phyloP scores from a whole-genome alignment of 2,888 invertebrate species.

The Coronaproctus castanopsis region DNA sequence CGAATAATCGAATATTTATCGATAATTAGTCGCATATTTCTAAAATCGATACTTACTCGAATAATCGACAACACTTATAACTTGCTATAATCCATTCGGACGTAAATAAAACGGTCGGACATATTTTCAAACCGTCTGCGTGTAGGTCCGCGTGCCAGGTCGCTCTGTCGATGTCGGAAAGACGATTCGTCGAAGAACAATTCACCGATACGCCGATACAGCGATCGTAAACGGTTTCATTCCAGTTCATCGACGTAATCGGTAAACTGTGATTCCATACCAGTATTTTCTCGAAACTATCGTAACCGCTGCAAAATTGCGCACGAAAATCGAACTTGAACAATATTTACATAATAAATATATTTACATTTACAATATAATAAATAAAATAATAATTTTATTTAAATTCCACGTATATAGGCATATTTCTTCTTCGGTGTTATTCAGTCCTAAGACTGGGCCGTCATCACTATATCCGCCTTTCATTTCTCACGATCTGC shows the following conservation, averaged over 20 bases:
- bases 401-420: too few species aligned
- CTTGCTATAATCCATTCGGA: slow-evolving; percentile 31
- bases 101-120: slow-evolving; percentile 46
- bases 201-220: slow-evolving; percentile 13
- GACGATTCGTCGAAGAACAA: slow-evolving; percentile 11
- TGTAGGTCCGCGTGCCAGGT: slow-evolving; percentile 36
- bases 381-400: too few species aligned
- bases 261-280: slow-evolving; percentile 3
- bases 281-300: not conserved
- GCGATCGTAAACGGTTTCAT: not conserved
- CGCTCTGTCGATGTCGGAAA: not conserved
- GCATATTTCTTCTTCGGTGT: too few species aligned
- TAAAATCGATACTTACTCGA: too few species aligned
- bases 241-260: not conserved
- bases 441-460: too few species aligned
- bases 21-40: too few species aligned
- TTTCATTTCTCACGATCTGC: too few species aligned
- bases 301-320: slow-evolving; percentile 22
- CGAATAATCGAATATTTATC: too few species aligned
- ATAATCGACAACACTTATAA: not conserved
- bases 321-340: too few species aligned
- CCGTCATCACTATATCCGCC: too few species aligned
- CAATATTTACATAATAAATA: too few species aligned
- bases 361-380: too few species aligned
- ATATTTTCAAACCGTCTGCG: slow-evolving; percentile 44